Conservation (phyloP, 2,797 vertebrate species). For the Siniperca scherzeri region DNA sequence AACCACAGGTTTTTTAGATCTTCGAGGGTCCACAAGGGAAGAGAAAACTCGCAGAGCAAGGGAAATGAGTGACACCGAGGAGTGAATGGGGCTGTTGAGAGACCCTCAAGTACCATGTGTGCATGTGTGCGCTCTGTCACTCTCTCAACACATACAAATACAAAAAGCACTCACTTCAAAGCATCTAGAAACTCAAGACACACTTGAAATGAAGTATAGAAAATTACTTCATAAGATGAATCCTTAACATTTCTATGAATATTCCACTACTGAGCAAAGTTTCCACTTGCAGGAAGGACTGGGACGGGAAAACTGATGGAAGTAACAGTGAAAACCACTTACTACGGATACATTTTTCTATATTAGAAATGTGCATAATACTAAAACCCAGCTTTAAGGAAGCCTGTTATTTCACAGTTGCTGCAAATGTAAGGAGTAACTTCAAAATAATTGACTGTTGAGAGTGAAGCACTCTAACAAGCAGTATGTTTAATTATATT, state of each 20-base stretch:
- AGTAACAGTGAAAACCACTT: conserved; percentile 26
- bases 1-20: conserved; percentile 72
- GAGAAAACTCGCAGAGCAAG: conserved; percentile 57
- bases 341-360: conserved; percentile 15
- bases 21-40: conserved; percentile 61
- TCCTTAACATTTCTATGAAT: conserved; percentile 68
- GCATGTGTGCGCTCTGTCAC: conserved; percentile 53
- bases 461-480: neutral
- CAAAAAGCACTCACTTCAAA: conserved; percentile 65
- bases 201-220: conserved; percentile 67
- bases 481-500: neutral
- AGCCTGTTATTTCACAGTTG: neutral
- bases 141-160: conserved; percentile 67
- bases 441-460: conserved; percentile 7
- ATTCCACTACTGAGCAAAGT: conserved; percentile 56
- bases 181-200: conserved; percentile 65
- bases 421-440: neutral
- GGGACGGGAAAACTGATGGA: conserved; percentile 11
- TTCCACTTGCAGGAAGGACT: conserved; percentile 30
- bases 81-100: conserved; percentile 64
- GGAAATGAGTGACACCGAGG: conserved; percentile 78
- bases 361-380: neutral
- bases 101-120: conserved; percentile 48
- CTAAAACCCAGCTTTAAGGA: neutral
- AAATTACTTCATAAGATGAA: conserved; percentile 66